These are phyloP conservation scores for Lepidocyrtoides sp. DNA, from an alignment of 2,888 invertebrate genomes.

Conservation along the genomic window DNA sequence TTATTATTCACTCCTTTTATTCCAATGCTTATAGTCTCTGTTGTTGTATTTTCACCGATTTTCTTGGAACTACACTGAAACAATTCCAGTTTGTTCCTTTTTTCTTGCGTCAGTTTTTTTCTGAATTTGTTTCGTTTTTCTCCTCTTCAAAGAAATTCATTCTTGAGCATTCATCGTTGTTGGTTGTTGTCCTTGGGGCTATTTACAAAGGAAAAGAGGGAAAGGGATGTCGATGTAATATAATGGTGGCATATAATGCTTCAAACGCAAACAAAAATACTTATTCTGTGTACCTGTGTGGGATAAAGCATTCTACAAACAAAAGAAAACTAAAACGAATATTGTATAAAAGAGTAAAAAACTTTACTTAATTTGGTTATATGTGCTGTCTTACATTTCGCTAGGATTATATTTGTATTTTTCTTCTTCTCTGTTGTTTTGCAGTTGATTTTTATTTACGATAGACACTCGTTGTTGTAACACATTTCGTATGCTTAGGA, in stretches of 20 bases:
- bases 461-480: neutral
- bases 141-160: slow-evolving; percentile 27
- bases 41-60: neutral
- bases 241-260: neutral
- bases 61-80: slow-evolving; percentile 26
- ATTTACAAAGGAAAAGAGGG: slow-evolving; percentile 19
- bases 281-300: slow-evolving; percentile 19
- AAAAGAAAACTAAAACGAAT: neutral
- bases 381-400: neutral
- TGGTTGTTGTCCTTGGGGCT: slow-evolving; percentile 61
- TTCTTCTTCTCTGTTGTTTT: neutral
- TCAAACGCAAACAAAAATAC: slow-evolving; percentile 13
- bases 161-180: neutral
- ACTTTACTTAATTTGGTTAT: slow-evolving; percentile 15
- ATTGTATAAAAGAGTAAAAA: neutral
- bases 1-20: neutral
- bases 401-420: neutral
- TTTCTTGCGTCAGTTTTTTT: slow-evolving; percentile 6
- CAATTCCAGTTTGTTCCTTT: neutral
- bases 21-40: neutral
- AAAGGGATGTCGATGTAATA: neutral
- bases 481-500: neutral
- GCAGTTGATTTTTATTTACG: slow-evolving; percentile 34
- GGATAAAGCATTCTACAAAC: neutral
- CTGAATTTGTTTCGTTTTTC: neutral